These are phyloP conservation scores for Scelioninae gen. 1 DNA, from an alignment of 2,888 invertebrate species.

Conservation along the genomic window DNA sequence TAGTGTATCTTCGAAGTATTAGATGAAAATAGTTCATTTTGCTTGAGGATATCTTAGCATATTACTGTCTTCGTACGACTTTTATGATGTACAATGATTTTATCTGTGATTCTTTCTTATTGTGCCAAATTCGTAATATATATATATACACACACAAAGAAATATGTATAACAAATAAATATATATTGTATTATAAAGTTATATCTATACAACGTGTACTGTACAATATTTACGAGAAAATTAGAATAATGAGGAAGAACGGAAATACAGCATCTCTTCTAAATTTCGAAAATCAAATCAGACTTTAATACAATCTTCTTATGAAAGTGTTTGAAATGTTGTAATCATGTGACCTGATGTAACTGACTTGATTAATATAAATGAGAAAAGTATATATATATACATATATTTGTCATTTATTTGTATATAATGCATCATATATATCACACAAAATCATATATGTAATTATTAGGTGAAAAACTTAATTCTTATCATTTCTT, in stretches of 20 bases:
- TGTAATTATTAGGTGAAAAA: too few relatives aligned
- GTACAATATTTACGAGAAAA: conserved; percentile 76
- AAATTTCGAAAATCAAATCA: conserved; percentile 47
- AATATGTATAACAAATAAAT: conserved; percentile 64
- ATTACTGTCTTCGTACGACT: conserved; percentile 62
- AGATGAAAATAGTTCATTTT: conserved; percentile 30
- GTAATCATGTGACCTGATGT: conserved; percentile 76
- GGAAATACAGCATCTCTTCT: conserved; percentile 65
- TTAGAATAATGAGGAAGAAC: conserved; percentile 48
- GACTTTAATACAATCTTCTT: conserved; percentile 46
- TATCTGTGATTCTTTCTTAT: conserved; percentile 83
- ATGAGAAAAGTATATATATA: conserved; percentile 7
- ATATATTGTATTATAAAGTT: conserved; percentile 68
- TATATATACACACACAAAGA: conserved; percentile 73
- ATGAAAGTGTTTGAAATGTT: conserved; percentile 77
- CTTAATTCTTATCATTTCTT: too few relatives aligned
- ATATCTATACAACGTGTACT: conserved; percentile 74
- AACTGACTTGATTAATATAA: conserved; percentile 49
- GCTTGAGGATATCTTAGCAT: conserved; percentile 18
- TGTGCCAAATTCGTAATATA: conserved; percentile 82
- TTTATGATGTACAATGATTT: conserved; percentile 83
- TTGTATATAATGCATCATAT: conserved; percentile 33
- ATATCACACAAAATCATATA: neutral
- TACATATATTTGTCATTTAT: conserved; percentile 34
- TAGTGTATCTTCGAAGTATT: conserved; percentile 24